Evolutionary conservation across 2,888 invertebrate species (phyloP).

Genomic region (Gibbula magus): DNA sequence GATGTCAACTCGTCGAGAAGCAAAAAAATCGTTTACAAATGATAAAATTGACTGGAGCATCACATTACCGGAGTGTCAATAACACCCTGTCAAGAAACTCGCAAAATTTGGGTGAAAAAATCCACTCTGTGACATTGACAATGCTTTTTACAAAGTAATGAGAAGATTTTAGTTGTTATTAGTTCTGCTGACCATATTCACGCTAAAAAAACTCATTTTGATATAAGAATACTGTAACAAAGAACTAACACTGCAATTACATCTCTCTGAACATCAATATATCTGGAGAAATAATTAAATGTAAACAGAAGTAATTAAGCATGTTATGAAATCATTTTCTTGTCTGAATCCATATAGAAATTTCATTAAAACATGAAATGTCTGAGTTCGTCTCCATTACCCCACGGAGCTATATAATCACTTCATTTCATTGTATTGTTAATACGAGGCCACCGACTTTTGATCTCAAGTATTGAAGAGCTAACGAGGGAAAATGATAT

Average conservation of each 20-base stretch:
- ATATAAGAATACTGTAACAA: not conserved
- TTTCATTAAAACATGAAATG: constrained; percentile 5
- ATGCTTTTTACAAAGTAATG: not conserved
- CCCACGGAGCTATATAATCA: not conserved
- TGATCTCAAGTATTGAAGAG: not conserved
- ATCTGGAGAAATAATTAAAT: not conserved
- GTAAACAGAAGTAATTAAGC: not conserved
- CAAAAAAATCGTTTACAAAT: not conserved
- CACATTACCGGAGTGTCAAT: not conserved
- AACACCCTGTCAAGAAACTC: not conserved
- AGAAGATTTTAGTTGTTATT: no score
- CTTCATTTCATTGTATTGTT: not conserved
- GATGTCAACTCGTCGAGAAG: no score
- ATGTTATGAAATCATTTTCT: constrained; percentile 9
- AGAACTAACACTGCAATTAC: not conserved
- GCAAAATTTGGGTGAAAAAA: not conserved
- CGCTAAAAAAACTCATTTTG: not conserved
- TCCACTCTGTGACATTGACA: not conserved
- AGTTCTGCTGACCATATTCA: not conserved
- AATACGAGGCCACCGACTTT: not conserved
- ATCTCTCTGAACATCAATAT: not conserved
- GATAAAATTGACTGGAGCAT: not conserved
- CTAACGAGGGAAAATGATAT: constrained; percentile 12
- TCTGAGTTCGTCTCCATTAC: not conserved
- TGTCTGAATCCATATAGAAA: not conserved